These are phyloP conservation scores for Rousettus leschenaultii DNA, from an alignment of 2,113 vertebrate species.

Conservation along the genomic window DNA sequence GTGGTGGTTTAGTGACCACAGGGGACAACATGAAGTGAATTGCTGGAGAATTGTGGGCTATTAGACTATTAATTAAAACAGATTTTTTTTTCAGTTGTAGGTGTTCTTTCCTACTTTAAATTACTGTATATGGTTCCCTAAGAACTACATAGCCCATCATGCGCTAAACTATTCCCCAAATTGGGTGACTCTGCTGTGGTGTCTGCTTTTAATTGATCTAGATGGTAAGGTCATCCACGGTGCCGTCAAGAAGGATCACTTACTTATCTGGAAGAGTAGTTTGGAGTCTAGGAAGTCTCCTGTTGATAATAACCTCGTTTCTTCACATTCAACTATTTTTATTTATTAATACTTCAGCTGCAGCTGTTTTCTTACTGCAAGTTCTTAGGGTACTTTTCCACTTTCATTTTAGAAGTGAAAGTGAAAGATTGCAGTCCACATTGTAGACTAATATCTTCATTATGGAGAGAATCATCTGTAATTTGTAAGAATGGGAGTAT, in stretches of 20 bases:
- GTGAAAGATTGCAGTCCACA: slow-evolving; percentile 37
- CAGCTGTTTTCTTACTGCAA: neutral
- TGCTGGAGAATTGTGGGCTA: neutral
- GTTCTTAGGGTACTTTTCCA: neutral
- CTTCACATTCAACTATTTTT: neutral
- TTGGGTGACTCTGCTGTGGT: slow-evolving; percentile 77
- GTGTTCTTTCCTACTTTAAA: slow-evolving; percentile 1
- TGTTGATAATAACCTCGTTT: slow-evolving; percentile 26
- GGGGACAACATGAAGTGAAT: neutral
- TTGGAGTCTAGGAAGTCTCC: neutral
- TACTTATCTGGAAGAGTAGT: slow-evolving; percentile 26
- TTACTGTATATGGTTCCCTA: neutral
- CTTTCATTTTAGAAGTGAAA: slow-evolving; percentile 54
- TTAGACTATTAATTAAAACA: neutral
- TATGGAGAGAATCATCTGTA: slow-evolving; percentile 11
- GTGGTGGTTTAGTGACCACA: neutral
- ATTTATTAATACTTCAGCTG: slow-evolving; percentile 8
- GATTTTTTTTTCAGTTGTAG: neutral
- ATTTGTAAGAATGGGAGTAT: neutral
- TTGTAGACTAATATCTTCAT: neutral
- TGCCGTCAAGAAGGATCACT: neutral
- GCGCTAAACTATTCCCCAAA: slow-evolving; percentile 60
- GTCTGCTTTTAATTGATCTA: slow-evolving; percentile 84
- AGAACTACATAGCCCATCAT: slow-evolving; percentile 62
- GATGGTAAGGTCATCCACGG: slow-evolving; percentile 72